Percentiles rank a stretch among this genome's conserved stretches.
Evolutionary conservation across 35 echinoderm and acorn worm genomes (phyloP).

Genomic region (Holothuria glaberrima): DNA sequence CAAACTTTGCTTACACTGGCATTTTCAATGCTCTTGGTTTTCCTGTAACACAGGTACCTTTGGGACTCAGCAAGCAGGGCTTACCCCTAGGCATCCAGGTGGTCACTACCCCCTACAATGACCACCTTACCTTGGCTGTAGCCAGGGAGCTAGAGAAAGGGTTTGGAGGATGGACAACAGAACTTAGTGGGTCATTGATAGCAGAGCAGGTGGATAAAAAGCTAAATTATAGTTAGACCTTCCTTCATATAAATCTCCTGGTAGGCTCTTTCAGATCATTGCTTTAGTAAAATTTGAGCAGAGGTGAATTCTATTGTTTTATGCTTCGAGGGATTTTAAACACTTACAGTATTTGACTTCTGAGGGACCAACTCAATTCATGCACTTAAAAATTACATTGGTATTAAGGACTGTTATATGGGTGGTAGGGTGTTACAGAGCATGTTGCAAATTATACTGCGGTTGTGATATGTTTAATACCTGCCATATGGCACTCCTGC

Average conservation of each 20-base stretch:
- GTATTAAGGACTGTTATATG: no score
- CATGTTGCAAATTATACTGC: no score
- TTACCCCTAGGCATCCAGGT: conserved; percentile 92
- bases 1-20: conserved; percentile 86
- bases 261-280: not conserved
- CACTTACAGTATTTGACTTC: no score
- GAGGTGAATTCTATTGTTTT: no score
- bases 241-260: no score
- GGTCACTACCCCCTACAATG: conserved; percentile 76
- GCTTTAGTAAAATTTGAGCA: not conserved
- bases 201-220: not conserved
- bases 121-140: conserved; percentile 88
- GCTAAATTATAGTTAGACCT: not conserved
- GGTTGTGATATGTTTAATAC: no score
- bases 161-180: conserved; percentile 89
- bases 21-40: conserved; percentile 90
- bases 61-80: conserved; percentile 84
- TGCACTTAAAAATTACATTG: no score
- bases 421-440: no score
- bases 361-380: no score
- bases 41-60: conserved; percentile 88
- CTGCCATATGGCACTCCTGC: no score
- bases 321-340: no score
- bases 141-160: conserved; percentile 86
- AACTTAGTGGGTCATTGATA: conserved; percentile 42